phyloP scores from a whole-genome alignment of 2,888 invertebrate species.

The Nomada ferruginata region DNA sequence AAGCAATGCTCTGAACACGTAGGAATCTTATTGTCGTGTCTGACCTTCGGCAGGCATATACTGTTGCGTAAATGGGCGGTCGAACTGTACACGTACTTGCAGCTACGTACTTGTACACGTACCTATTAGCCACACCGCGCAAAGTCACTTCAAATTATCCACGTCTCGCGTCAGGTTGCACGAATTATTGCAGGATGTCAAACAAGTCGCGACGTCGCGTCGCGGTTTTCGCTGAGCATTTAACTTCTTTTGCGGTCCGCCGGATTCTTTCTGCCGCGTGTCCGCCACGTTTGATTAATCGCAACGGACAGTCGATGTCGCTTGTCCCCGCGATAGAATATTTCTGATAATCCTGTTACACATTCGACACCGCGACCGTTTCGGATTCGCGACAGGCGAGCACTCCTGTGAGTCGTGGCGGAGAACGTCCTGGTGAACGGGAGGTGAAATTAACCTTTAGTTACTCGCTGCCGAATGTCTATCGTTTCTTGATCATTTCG shows the following conservation, averaged over 20 bases:
- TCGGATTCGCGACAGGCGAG: no score
- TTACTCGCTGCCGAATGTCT: no score
- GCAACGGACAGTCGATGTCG: neutral
- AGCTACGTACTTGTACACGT: slow-evolving; percentile 56
- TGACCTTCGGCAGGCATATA: slow-evolving; percentile 69
- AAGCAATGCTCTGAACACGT: slow-evolving; percentile 58
- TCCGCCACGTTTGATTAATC: neutral
- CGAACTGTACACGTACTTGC: slow-evolving; percentile 63
- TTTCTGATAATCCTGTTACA: no score
- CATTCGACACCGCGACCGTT: no score
- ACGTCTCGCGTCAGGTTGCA: slow-evolving; percentile 57
- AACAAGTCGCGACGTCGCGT: slow-evolving; percentile 9
- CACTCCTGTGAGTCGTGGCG: no score
- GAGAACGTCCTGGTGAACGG: no score
- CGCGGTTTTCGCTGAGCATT: slow-evolving; percentile 31
- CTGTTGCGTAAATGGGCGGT: slow-evolving; percentile 75
- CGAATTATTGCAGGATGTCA: slow-evolving; percentile 41
- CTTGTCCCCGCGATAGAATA: no score
- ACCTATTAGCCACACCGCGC: slow-evolving; percentile 54
- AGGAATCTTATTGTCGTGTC: slow-evolving; percentile 72
- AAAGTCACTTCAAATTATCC: slow-evolving; percentile 60
- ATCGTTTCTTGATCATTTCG: no score
- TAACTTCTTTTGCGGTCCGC: slow-evolving; percentile 16
- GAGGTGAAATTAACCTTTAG: no score
- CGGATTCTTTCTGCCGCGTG: neutral